Base-by-base conservation (phyloP, 2,888 invertebrate genomes). In the Rhagium mordax region DNA sequence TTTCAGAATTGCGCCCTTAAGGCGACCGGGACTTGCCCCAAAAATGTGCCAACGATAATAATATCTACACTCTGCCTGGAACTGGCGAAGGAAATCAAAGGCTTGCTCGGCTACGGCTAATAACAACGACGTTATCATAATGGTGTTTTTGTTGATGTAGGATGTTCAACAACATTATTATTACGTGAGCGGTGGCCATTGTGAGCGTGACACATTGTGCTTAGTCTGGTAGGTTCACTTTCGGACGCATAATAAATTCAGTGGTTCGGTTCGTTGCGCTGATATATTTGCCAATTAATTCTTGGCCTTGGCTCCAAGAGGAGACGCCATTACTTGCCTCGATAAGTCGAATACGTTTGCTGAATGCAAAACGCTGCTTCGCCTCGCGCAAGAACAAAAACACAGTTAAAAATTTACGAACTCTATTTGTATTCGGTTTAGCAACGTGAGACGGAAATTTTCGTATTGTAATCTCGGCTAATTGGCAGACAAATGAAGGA, bases 241-340 rank as follows among this genome's bases (percentile, higher is more conserved):
- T 81, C 78, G 77, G 77, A 77, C 74, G 73, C 70, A 76, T 79
- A 79, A 82, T 81, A 77, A 79, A 80, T 79, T 79, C 80, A 77
- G 70, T 75, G 75, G 74, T 75, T 75, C 80, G 80, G 80, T 81
- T 80, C 80, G 80, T 77, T 80, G 80, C 74, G 79, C 79, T 79
- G 80, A 81, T 81, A 81, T 79, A 81, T 83, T 82, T 80, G 79
- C 81, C 81, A 82, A 82, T 81, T 82, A 83, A 82, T 81, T 78
- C 79, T 76, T 76, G 78, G 74, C 82, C 81, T 81, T 81, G 82
- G 65, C 65, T 65, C 53, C 48, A 15, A 33, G 33, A 65, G 59
- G 65, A 51, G 53, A 65, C 20, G 53, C 53, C 51, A 65, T 65
- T 57, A 55, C 7, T 41, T 21, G 61, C 53, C 53, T 62, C 49